Percentiles rank a stretch among this genome's conserved stretches.
phyloP scores from a whole-genome alignment of 2,888 invertebrate genomes.

The Parnassius apollo region DNA sequence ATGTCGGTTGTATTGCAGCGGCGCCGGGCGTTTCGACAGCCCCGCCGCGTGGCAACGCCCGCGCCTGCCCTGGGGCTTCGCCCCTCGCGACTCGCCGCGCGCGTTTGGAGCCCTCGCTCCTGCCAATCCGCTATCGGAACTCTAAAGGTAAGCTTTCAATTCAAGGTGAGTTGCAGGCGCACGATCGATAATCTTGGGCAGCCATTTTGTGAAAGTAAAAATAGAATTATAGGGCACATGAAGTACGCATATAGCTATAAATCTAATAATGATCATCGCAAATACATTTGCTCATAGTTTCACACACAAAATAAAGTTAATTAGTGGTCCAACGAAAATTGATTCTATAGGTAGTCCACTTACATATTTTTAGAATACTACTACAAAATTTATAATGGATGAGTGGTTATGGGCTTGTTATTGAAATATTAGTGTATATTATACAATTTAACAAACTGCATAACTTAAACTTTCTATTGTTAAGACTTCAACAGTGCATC shows the following conservation, averaged over 20 bases:
- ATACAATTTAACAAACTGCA: too few species aligned
- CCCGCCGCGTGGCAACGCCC: slow-evolving; percentile 67
- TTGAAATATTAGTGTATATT: too few species aligned
- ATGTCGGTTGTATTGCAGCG: slow-evolving; percentile 75
- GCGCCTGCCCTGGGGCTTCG: slow-evolving; percentile 44
- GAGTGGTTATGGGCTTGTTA: too few species aligned
- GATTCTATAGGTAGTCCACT: too few species aligned
- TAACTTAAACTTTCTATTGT: too few species aligned
- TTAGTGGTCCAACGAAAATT: too few species aligned
- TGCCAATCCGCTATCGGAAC: slow-evolving; percentile 54
- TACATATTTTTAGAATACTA: too few species aligned
- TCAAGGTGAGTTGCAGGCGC: slow-evolving; percentile 55
- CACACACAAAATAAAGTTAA: too few species aligned
- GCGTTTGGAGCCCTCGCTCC: slow-evolving; percentile 79
- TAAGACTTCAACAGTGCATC: too few species aligned
- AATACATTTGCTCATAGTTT: too few species aligned
- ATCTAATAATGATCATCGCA: not conserved
- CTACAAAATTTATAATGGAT: too few species aligned
- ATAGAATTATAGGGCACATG: slow-evolving; percentile 33
- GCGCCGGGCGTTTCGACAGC: slow-evolving; percentile 68
- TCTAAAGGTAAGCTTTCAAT: slow-evolving; percentile 67
- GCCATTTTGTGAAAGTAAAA: slow-evolving; percentile 69
- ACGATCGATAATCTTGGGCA: slow-evolving; percentile 52
- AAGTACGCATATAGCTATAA: not conserved
- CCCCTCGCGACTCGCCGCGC: slow-evolving; percentile 66